Evolutionary conservation across 2,797 vertebrate genomes (phyloP).

Genomic region (Xiphophorus birchmanni): DNA sequence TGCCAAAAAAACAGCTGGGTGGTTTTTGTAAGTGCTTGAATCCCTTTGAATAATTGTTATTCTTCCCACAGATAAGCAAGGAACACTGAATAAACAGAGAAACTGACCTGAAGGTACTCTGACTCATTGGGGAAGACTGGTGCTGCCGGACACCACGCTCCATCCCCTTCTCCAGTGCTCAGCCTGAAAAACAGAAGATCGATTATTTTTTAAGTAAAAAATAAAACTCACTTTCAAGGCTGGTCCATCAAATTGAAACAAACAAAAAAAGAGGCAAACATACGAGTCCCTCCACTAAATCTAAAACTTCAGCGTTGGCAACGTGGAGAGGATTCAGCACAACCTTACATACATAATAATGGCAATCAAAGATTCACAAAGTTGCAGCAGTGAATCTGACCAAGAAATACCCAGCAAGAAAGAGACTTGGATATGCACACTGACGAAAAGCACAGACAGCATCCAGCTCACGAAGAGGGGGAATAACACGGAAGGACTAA

Average conservation of each 20-base stretch:
- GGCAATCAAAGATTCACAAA: slow-evolving; percentile 33
- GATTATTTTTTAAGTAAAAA: not conserved
- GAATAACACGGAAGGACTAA: slow-evolving; percentile 8
- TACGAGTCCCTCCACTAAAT: slow-evolving; percentile 15
- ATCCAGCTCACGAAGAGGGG: not conserved
- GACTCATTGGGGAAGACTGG: slow-evolving; percentile 87
- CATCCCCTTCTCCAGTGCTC: slow-evolving; percentile 90
- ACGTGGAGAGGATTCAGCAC: slow-evolving; percentile 29
- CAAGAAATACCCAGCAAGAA: slow-evolving; percentile 15
- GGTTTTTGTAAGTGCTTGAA: not conserved
- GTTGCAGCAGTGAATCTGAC: slow-evolving; percentile 27
- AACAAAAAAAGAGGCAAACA: slow-evolving; percentile 19
- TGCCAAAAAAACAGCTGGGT: no score
- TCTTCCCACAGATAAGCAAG: slow-evolving; percentile 13
- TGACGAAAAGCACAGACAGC: not conserved
- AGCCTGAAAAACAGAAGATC: slow-evolving; percentile 77
- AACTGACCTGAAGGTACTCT: slow-evolving; percentile 88
- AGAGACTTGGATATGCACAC: slow-evolving; percentile 1
- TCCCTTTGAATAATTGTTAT: slow-evolving; percentile 2
- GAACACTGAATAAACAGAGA: not conserved
- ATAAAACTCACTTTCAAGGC: slow-evolving; percentile 8
- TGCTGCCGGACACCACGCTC: slow-evolving; percentile 92
- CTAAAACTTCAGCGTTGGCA: slow-evolving; percentile 8
- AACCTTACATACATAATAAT: slow-evolving; percentile 33
- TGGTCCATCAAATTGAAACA: slow-evolving; percentile 18